These are phyloP conservation scores for Astur gentilis DNA, from an alignment of 2,113 vertebrate species.

Conservation along the genomic window DNA sequence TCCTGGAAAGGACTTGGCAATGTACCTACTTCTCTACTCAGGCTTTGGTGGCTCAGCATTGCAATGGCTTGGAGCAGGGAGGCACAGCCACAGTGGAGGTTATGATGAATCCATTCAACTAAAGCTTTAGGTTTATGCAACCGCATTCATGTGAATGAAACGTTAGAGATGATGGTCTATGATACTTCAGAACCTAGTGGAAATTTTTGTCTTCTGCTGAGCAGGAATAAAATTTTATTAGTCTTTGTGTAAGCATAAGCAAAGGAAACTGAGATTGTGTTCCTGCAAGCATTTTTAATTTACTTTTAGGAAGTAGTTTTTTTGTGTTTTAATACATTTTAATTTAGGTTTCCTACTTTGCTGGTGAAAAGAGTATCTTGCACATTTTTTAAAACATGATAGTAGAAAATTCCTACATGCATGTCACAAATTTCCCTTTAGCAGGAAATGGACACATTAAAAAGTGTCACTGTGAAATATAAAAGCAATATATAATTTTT, in stretches of 20 bases:
- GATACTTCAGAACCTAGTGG: not conserved
- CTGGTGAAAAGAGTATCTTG: not conserved
- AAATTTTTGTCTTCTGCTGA: not conserved
- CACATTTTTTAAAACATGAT: fast-evolving
- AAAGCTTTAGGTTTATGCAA: not conserved
- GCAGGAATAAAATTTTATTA: not conserved
- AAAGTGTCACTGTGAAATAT: not conserved
- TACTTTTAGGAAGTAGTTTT: not conserved
- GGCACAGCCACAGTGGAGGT: not conserved
- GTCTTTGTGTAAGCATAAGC: not conserved
- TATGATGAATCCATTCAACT: not conserved
- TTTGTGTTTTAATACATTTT: not conserved
- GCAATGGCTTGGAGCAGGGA: fast-evolving
- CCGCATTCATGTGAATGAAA: not conserved
- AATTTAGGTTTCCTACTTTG: not conserved
- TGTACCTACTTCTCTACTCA: fast-evolving
- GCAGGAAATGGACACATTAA: not conserved
- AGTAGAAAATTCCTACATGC: not conserved
- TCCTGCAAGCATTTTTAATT: not conserved
- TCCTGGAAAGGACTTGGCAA: not conserved
- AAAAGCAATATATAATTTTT: not conserved
- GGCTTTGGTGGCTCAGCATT: not conserved
- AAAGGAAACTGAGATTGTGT: not conserved
- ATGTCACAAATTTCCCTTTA: not conserved
- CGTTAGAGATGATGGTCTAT: not conserved